phyloP scores from a whole-genome alignment of 2,113 vertebrate species.

The Ochotona princeps region DNA sequence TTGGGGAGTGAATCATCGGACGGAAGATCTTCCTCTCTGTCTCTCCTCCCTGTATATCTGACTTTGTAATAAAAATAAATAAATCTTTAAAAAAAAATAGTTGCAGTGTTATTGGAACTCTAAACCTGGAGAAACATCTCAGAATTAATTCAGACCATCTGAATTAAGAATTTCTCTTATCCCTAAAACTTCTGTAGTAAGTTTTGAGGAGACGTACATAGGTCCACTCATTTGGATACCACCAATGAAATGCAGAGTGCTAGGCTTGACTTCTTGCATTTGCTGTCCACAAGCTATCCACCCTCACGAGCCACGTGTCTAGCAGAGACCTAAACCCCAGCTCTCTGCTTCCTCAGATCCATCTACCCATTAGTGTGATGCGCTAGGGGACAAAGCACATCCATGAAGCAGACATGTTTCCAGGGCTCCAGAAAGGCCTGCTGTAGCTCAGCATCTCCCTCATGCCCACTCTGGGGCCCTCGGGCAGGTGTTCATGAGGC shows the following conservation, averaged over 20 bases:
- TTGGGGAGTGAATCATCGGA: too few species aligned
- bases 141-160: background rate
- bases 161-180: background rate
- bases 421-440: background rate
- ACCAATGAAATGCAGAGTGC: background rate
- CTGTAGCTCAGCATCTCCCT: background rate
- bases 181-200: conserved; percentile 10
- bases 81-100: too few species aligned
- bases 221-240: conserved; percentile 20
- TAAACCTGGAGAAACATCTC: background rate
- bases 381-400: background rate
- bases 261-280: background rate
- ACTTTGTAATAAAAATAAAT: too few species aligned
- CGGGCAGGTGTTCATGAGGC: background rate
- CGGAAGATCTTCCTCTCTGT: too few species aligned
- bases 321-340: background rate
- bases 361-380: background rate
- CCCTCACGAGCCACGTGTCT: background rate
- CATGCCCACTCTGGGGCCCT: background rate
- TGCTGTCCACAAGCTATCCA: background rate
- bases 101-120: background rate
- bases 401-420: background rate
- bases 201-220: conserved; percentile 15
- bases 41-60: too few species aligned
- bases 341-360: background rate